A percentile compares a stretch with the other conserved stretches of the same genome.
phyloP scores from a whole-genome alignment of 2,888 invertebrate genomes.

The Tetragonisca angustula region DNA sequence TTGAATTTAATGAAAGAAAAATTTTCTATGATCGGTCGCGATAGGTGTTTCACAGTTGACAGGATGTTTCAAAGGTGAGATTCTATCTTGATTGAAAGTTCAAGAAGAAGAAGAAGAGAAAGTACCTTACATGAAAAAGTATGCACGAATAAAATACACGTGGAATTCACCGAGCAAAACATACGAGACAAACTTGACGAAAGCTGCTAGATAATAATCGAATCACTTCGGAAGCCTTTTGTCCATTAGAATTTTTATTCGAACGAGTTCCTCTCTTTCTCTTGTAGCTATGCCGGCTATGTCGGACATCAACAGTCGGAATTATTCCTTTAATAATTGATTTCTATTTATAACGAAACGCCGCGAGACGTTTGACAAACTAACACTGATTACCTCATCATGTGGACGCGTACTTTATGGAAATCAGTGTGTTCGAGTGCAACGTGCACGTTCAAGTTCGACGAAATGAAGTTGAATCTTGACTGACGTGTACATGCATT shows the following conservation, averaged over 20 bases:
- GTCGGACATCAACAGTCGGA: not conserved
- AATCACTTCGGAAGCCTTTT: not conserved
- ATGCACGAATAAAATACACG: not conserved
- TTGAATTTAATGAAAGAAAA: not conserved
- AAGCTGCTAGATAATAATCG: slow-evolving; percentile 17
- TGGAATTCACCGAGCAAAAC: not conserved
- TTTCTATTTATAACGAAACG: slow-evolving; percentile 16
- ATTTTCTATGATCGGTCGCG: not conserved
- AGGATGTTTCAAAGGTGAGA: not conserved
- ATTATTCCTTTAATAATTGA: slow-evolving; percentile 18
- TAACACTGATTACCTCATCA: not conserved
- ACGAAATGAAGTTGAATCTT: not conserved
- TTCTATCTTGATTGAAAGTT: not conserved
- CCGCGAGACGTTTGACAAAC: not conserved
- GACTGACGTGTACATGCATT: not conserved
- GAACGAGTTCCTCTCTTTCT: slow-evolving; percentile 18
- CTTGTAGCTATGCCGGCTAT: slow-evolving; percentile 22
- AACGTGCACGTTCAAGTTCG: slow-evolving; percentile 7
- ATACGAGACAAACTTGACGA: not conserved
- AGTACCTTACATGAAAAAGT: not conserved
- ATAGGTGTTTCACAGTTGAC: no score
- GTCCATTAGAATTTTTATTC: not conserved
- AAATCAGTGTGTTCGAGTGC: slow-evolving; percentile 23
- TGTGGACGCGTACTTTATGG: slow-evolving; percentile 10
- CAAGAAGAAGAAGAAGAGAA: not conserved